phyloP scores from a whole-genome alignment of 2,113 vertebrate species.

The Salvelinus namaycush region DNA sequence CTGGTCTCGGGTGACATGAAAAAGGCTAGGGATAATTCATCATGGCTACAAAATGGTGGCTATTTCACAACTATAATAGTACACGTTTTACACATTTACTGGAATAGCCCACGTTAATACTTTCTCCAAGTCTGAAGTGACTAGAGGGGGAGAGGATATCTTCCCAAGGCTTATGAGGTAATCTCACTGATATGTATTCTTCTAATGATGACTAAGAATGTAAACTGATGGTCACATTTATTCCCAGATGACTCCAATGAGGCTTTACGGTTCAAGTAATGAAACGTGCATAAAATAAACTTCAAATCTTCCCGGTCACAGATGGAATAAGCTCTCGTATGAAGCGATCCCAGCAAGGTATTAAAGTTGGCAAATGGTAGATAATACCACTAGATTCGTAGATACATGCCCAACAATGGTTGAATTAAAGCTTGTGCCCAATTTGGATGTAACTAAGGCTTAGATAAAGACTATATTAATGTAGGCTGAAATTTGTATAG shows the following conservation, averaged over 20 bases:
- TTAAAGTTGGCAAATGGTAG: slow-evolving; percentile 74
- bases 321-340: slow-evolving; percentile 59
- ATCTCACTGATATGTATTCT: slow-evolving; percentile 79
- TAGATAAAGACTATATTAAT: slow-evolving; percentile 61
- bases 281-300: slow-evolving; percentile 68
- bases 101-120: slow-evolving; percentile 62
- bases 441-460: slow-evolving; percentile 70
- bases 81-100: slow-evolving; percentile 47
- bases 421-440: slow-evolving; percentile 66
- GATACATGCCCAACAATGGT: slow-evolving; percentile 59
- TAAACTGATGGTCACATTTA: slow-evolving; percentile 66
- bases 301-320: slow-evolving; percentile 61
- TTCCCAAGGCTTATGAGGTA: slow-evolving; percentile 68
- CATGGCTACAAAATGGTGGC: slow-evolving; percentile 36
- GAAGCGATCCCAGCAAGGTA: slow-evolving; percentile 68
- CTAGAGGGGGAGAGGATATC: slow-evolving; percentile 32
- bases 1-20: slow-evolving; percentile 55
- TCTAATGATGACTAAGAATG: slow-evolving; percentile 74
- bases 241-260: slow-evolving; percentile 65
- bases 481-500: slow-evolving; percentile 46
- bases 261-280: slow-evolving; percentile 67
- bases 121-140: slow-evolving; percentile 54
- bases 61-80: slow-evolving; percentile 50
- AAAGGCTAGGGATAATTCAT: slow-evolving; percentile 66
- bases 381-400: slow-evolving; percentile 71